Conservation (phyloP, 2,113 vertebrate species). For the human region GRCh38 chr19:44159501-44160000, state of each 20-base stretch:
- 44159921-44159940: too few relatives aligned
- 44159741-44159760: background rate
- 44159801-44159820: too few relatives aligned
- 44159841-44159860: too few relatives aligned
- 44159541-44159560: background rate
- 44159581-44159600: background rate
- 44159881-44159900: too few relatives aligned
- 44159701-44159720: background rate
- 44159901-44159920: too few relatives aligned
- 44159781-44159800: too few relatives aligned
- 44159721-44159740: background rate
- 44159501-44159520: background rate
- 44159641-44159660: background rate
- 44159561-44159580: background rate
- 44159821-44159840: too few relatives aligned
- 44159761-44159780: too few relatives aligned
- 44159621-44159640: background rate
- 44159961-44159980: too few relatives aligned
- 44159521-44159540: background rate
- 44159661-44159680: background rate
- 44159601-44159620: background rate
- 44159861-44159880: too few relatives aligned
- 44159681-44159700: background rate
- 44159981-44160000: too few relatives aligned
- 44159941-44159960: too few relatives aligned